A percentile compares a stretch with the other conserved stretches of the same genome.
phyloP scores from a whole-genome alignment of 1,140 invertebrate species.

The Cydia splendana region DNA sequence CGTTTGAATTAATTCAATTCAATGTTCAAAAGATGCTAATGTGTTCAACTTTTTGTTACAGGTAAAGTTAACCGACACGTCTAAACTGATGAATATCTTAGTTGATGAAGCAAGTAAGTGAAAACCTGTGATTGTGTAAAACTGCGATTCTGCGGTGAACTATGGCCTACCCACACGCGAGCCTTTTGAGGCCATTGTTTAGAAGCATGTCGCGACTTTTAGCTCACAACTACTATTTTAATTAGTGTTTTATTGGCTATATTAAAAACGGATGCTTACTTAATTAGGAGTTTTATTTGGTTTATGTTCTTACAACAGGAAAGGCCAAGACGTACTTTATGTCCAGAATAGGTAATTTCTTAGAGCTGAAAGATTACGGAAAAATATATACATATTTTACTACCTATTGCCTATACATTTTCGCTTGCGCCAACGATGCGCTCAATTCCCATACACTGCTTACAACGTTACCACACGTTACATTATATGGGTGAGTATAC shows the following conservation, averaged over 20 bases:
- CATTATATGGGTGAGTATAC: too few relatives aligned
- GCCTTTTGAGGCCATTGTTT: background rate
- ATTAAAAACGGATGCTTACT: background rate
- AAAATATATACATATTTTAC: too few relatives aligned
- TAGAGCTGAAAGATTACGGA: too few relatives aligned
- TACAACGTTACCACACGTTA: too few relatives aligned
- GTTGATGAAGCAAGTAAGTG: conserved; percentile 4
- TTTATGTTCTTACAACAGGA: too few relatives aligned
- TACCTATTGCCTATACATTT: too few relatives aligned
- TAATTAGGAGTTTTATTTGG: too few relatives aligned
- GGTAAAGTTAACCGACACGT: background rate
- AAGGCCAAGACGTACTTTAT: too few relatives aligned
- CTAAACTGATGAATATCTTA: background rate
- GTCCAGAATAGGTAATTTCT: too few relatives aligned
- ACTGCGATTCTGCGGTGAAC: conserved; percentile 8
- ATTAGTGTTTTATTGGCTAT: conserved; percentile 1
- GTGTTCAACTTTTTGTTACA: background rate
- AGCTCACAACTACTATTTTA: background rate
- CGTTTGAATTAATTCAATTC: too few relatives aligned
- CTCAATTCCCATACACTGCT: too few relatives aligned
- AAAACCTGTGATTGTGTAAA: conserved; percentile 3
- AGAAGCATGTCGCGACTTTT: background rate
- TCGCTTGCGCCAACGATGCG: too few relatives aligned
- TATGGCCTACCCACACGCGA: background rate
- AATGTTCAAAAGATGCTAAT: background rate